Conservation (phyloP, 2,113 vertebrate genomes). For the Pterocles gutturalis region DNA sequence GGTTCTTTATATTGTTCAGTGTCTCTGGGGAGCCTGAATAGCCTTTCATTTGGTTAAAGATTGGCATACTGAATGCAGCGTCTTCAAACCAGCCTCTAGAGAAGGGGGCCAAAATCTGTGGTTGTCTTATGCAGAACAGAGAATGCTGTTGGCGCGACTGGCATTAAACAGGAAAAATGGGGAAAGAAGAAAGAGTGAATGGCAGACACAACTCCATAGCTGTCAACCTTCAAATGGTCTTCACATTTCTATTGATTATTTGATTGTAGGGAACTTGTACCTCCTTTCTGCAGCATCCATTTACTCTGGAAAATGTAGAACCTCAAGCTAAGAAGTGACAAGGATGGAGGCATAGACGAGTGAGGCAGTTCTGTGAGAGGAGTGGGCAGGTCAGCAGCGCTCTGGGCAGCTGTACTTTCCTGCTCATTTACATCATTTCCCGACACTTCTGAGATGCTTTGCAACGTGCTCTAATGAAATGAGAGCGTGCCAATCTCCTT, state of each 20-base stretch:
- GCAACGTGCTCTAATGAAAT: not conserved
- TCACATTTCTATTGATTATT: conserved; percentile 9
- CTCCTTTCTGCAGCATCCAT: not conserved
- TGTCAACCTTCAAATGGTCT: not conserved
- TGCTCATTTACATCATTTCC: not conserved
- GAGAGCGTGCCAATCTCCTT: not conserved
- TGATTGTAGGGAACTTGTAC: not conserved
- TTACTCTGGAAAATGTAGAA: conserved; percentile 16
- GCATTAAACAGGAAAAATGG: not conserved
- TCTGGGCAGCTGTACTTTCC: not conserved
- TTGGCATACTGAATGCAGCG: not conserved
- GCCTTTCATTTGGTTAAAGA: not conserved
- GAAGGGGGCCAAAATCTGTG: not conserved
- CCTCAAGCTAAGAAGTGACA: not conserved
- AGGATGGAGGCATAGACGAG: not conserved
- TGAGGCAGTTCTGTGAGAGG: not conserved
- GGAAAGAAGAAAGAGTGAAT: not conserved
- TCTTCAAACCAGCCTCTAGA: not conserved
- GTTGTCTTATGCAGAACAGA: not conserved
- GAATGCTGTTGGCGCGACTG: not conserved
- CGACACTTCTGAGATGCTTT: not conserved
- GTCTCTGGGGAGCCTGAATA: not conserved
- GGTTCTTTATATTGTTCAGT: conserved; percentile 5
- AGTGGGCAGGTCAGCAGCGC: not conserved
- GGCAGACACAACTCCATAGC: conserved; percentile 1